A percentile compares a stretch with the other conserved stretches of the same genome.
Conservation (phyloP, 2,113 vertebrate species). For the Prionailurus bengalensis region DNA sequence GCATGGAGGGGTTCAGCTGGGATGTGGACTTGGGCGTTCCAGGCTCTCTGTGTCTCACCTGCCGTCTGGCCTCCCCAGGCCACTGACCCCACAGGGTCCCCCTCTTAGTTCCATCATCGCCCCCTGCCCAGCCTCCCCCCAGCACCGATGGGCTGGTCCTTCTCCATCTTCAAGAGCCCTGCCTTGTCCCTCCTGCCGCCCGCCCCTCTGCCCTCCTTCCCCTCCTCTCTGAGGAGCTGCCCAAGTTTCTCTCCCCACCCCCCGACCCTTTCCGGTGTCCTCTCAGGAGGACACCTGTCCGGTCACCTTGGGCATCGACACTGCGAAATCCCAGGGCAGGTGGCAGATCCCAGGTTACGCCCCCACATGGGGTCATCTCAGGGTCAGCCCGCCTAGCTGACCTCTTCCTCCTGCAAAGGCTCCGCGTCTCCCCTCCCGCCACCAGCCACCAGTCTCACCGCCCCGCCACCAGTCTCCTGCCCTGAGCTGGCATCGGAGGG, state of each 20-base stretch:
- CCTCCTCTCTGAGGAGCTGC: background rate
- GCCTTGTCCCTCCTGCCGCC: background rate
- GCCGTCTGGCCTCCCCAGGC: too few relatives aligned
- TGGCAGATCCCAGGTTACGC: background rate
- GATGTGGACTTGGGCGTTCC: background rate
- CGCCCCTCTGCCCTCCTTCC: background rate
- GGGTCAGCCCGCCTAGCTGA: background rate
- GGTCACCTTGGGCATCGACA: too few relatives aligned
- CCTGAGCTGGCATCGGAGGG: background rate
- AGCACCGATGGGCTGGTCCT: too few relatives aligned
- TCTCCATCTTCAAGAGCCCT: too few relatives aligned
- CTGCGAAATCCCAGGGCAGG: background rate
- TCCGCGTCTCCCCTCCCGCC: background rate
- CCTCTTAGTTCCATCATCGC: too few relatives aligned
- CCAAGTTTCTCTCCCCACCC: background rate
- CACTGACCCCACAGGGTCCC: background rate
- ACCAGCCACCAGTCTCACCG: background rate
- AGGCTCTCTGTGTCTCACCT: background rate
- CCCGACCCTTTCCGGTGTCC: background rate
- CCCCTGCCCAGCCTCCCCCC: background rate
- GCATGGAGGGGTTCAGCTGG: too few relatives aligned
- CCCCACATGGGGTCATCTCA: background rate
- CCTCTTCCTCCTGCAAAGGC: background rate
- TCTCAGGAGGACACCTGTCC: background rate
- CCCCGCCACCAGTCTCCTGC: background rate